Evolutionary conservation across 2,113 vertebrate genomes (phyloP).

Genomic region (Actenoides lindsayi): DNA sequence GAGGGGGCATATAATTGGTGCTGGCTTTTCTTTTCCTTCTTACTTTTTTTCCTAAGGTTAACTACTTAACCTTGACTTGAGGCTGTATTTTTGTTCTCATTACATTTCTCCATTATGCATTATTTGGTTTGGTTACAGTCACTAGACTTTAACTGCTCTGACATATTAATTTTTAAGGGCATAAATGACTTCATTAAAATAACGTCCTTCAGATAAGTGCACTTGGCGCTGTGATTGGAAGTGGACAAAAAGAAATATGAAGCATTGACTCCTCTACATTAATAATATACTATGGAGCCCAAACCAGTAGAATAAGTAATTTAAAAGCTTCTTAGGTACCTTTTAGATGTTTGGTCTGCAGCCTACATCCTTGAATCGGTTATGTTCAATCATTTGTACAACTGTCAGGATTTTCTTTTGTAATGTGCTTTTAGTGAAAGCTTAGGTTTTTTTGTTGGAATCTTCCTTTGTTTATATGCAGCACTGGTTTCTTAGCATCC

Average conservation of each 20-base stretch:
- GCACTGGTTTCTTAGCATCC: neutral
- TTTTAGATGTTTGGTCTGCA: neutral
- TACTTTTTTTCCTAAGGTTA: conserved; percentile 34
- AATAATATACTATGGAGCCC: neutral
- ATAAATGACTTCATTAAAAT: conserved; percentile 72
- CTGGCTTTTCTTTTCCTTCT: neutral
- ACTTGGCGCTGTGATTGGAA: conserved; percentile 36
- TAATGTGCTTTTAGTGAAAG: neutral
- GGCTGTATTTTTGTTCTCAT: conserved; percentile 53
- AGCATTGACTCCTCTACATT: neutral
- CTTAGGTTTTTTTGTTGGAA: neutral
- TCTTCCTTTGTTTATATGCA: neutral
- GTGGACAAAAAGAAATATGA: conserved; percentile 28
- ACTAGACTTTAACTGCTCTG: conserved; percentile 67
- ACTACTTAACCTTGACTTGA: conserved; percentile 62
- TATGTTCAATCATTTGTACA: neutral
- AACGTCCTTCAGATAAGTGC: conserved; percentile 66
- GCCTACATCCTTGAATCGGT: neutral
- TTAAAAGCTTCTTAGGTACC: neutral
- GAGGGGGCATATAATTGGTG: neutral
- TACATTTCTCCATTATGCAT: conserved; percentile 59
- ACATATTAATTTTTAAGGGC: conserved; percentile 71
- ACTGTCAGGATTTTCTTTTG: neutral
- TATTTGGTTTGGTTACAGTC: conserved; percentile 72
- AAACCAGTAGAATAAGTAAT: neutral